Conservation (phyloP, 2,113 vertebrate species). For the Eclectus roratus region DNA sequence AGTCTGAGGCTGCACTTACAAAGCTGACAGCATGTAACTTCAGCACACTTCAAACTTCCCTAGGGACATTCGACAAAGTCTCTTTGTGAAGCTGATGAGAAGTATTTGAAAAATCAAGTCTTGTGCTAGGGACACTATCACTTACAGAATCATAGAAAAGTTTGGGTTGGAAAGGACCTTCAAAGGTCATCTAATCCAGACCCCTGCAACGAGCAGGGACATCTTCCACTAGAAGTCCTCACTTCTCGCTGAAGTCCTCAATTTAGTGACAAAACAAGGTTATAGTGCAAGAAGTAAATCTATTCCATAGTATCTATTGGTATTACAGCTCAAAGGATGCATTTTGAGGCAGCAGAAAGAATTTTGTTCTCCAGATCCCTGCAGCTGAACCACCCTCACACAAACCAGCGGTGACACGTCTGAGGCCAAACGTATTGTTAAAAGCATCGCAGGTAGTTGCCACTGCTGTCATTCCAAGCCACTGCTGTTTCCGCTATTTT, state of each 20-base stretch:
- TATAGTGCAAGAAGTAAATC: background rate
- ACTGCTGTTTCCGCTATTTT: conserved; percentile 38
- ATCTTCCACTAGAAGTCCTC: background rate
- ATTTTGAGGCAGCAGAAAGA: conserved; percentile 11
- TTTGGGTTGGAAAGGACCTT: background rate
- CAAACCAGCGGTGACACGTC: conserved; percentile 14
- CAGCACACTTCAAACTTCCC: background rate
- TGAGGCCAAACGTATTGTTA: conserved; percentile 46
- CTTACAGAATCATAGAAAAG: background rate
- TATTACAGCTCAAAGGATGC: background rate
- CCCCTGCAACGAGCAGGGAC: background rate
- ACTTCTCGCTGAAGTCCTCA: background rate
- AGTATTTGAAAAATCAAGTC: background rate
- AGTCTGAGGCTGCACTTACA: background rate
- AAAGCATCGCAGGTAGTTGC: conserved; percentile 60
- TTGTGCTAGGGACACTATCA: background rate
- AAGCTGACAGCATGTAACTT: background rate
- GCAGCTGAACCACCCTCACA: conserved; percentile 38
- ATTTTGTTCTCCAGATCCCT: conserved; percentile 16
- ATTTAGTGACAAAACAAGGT: background rate
- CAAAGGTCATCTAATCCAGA: background rate
- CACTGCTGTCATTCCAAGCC: conserved; percentile 43
- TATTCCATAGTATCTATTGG: background rate
- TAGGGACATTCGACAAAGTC: background rate
- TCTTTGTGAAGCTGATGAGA: background rate